A percentile compares a stretch with the other conserved stretches of the same genome.
These are phyloP conservation scores for Drosophila kohkoa DNA, from an alignment of 1,140 invertebrate species.

Conservation along the genomic window DNA sequence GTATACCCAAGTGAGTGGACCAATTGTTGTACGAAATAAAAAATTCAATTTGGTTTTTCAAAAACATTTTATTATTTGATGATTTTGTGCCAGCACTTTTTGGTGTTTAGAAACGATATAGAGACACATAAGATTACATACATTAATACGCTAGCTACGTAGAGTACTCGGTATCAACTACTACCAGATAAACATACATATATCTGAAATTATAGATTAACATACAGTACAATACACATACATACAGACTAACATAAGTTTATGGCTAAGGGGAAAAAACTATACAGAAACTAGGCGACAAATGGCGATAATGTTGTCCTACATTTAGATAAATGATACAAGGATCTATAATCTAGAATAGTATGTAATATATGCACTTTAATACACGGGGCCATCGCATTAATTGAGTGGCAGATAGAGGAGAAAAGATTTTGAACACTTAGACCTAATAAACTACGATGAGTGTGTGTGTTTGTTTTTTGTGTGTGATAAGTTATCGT, in stretches of 20 bases:
- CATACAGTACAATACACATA: too few species aligned
- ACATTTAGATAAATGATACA: slow-evolving; percentile 40
- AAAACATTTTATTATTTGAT: slow-evolving; percentile 73
- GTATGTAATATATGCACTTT: slow-evolving; percentile 49
- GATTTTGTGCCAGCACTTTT: slow-evolving; percentile 79
- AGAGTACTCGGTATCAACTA: slow-evolving; percentile 22
- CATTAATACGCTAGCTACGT: slow-evolving; percentile 46
- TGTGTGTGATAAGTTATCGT: slow-evolving; percentile 24
- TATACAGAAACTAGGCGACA: slow-evolving; percentile 54
- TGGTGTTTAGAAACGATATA: slow-evolving; percentile 75
- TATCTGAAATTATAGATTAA: slow-evolving; percentile 31
- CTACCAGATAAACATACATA: slow-evolving; percentile 15
- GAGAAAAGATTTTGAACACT: slow-evolving; percentile 7
- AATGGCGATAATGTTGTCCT: slow-evolving; percentile 48
- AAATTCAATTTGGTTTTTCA: slow-evolving; percentile 51
- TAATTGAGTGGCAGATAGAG: background rate
- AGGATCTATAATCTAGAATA: slow-evolving; percentile 12
- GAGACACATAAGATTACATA: slow-evolving; percentile 63
- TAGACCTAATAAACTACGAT: slow-evolving; percentile 23
- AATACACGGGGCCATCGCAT: slow-evolving; percentile 36
- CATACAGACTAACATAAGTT: slow-evolving; percentile 30
- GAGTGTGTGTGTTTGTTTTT: slow-evolving; percentile 5
- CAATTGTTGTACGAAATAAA: background rate
- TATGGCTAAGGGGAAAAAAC: slow-evolving; percentile 50
- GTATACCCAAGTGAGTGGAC: too few species aligned